phyloP scores from a whole-genome alignment of 2,113 vertebrate species.

The Hippoglossus stenolepis region DNA sequence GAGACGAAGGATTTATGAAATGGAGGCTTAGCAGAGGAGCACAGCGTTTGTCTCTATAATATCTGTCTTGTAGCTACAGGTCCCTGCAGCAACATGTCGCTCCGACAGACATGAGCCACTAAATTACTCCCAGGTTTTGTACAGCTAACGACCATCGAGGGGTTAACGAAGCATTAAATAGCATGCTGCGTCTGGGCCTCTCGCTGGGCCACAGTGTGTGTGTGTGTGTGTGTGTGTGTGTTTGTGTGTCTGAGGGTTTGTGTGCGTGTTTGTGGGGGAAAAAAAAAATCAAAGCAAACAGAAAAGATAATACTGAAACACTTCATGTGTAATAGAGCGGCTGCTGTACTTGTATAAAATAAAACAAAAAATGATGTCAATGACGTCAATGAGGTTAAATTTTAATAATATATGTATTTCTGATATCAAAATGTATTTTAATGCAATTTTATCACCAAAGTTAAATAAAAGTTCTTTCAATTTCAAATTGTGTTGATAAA shows the following conservation, averaged over 20 bases:
- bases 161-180: slow-evolving; percentile 80
- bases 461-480: not conserved
- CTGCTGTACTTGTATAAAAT: rapidly evolving
- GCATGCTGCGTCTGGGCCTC: slow-evolving; percentile 53
- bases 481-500: not conserved
- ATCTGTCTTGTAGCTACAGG: slow-evolving; percentile 27
- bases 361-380: not conserved
- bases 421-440: not conserved
- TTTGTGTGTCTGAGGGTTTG: not conserved
- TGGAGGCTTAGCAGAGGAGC: slow-evolving; percentile 9
- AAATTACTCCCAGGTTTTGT: slow-evolving; percentile 61
- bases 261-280: not conserved
- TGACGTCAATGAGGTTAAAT: too few species aligned
- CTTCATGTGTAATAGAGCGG: not conserved
- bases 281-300: slow-evolving; percentile 22
- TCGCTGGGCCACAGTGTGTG: slow-evolving; percentile 3
- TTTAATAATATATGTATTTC: not conserved
- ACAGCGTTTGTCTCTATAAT: slow-evolving; percentile 11
- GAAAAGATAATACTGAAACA: not conserved
- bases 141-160: slow-evolving; percentile 62
- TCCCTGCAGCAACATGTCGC: slow-evolving; percentile 37
- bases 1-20: slow-evolving; percentile 36
- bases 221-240: slow-evolving; percentile 32
- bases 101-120: slow-evolving; percentile 42
- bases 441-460: not conserved